Evolutionary conservation across 2,797 vertebrate species (phyloP), one percentile per base, ranked within the genome.

Genomic region (Perodicticus potto): DNA sequence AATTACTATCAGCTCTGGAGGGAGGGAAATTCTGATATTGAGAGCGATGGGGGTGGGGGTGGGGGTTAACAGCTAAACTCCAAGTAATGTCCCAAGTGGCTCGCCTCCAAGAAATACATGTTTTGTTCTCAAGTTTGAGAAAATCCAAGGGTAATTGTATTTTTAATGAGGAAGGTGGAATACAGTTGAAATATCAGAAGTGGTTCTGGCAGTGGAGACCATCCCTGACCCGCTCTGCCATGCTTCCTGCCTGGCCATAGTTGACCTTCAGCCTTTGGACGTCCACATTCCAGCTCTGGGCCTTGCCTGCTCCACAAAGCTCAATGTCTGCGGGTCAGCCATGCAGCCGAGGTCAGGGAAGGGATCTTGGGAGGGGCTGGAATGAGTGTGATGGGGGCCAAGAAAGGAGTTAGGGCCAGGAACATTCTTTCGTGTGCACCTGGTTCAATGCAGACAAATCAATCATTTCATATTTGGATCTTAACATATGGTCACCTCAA

Each of bases 91-190:
- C 73, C 49, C 40, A 59, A 43, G 53, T 70, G 40, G 57, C 67
- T 40, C n/a, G 14, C 17, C n/a, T 77, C 85, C 73, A 32, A 65
- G 59, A 55, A 94, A 80, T 13, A 8, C 17, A 43, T 3, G 3
- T 59, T 90, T 73, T 53, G 40, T 86, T 83, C 25, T 91, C 40
- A 40, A 29, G 5, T 77, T 92, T 81, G 53, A 61, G 65, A 95
- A 72, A 77, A 84, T 10, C 16, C 0, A 20, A 89, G 3, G 3
- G 4, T 37, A 29, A 13, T 6, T 65, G 32, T 20, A 34, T 73
- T 65, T 61, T 43, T 72, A 29, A 37, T 55, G 27, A 81, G n/a
- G 43, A 85, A 89, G 13, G 34, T 11, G 0, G 5, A 25, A 43
- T 37, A 32, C 12, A 34, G 43, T 55, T 70, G 17, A 14, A 8